Percentiles rank a stretch among this genome's conserved stretches.
Evolutionary conservation across 2,797 vertebrate genomes (phyloP).

Genomic region (Sebastes taczanowskii): DNA sequence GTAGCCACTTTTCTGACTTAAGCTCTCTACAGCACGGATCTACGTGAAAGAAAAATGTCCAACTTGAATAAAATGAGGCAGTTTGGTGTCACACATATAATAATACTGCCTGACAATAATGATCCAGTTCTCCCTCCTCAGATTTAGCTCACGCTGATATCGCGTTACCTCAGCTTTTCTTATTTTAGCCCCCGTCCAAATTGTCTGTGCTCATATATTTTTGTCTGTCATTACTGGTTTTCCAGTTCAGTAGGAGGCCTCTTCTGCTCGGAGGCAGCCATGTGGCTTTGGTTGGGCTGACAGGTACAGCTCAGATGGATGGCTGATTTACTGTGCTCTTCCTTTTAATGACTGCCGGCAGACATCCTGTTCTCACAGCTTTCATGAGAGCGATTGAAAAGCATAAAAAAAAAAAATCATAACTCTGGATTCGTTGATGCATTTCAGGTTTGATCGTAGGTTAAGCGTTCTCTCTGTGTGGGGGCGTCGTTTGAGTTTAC

Average conservation of each 20-base stretch:
- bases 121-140: neutral
- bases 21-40: neutral
- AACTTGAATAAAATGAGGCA: neutral
- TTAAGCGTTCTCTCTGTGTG: conserved; percentile 30
- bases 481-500: neutral
- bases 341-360: conserved; percentile 41
- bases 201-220: conserved; percentile 25
- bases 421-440: neutral
- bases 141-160: neutral
- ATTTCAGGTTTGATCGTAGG: conserved; percentile 3
- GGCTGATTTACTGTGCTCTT: conserved; percentile 48
- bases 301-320: conserved; percentile 43
- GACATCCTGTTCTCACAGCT: conserved; percentile 50
- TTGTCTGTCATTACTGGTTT: conserved; percentile 34
- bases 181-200: conserved; percentile 10
- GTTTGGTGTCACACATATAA: neutral
- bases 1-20: neutral
- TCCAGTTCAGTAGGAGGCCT: conserved; percentile 20
- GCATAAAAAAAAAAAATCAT: neutral
- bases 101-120: neutral
- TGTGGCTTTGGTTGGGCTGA: conserved; percentile 64
- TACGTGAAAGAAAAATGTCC: neutral
- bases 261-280: conserved; percentile 27
- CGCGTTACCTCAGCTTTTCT: conserved; percentile 7
- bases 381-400: neutral